Base-by-base conservation (phyloP, 2,888 invertebrate genomes). In the Pterostichus niger region DNA sequence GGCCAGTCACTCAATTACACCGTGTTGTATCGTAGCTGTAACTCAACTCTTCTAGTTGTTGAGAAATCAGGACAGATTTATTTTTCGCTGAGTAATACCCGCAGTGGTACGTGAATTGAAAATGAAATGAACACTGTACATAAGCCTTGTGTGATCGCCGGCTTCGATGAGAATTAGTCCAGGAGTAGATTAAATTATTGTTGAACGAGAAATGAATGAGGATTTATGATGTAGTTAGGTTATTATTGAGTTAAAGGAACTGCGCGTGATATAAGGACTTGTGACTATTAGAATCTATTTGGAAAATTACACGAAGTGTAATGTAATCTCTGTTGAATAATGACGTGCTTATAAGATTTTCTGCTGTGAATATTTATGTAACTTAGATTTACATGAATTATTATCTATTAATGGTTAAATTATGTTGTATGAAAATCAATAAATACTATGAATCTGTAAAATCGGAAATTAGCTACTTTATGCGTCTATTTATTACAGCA, bases 1-100 rank as follows among this genome's bases (percentile, higher is more conserved):
- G 40, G 35, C 24, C 24, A 24, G n/a, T 68, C 40, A 68, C 6
- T 40, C 64, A 68, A 40, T 68, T 68, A 40, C 64, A 40, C 13
- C 40, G 15, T 68, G 6, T n/a, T n/a, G n/a, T n/a, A n/a, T n/a
- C n/a, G n/a, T n/a, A n/a, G n/a, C 40, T 24, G 24, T 24, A 24
- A 24, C 24, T 24, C 24, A 24, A 24, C 24, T 24, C 24, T 24
- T 35, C 15, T 33, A 40, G 31, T 15, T 44, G 44, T 71, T 71
- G 17, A 15, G 68, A 40, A 64, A 71, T 71, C 68, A 44, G 17
- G 44, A 4, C 40, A 64, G 64, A 71, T 71, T 68, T 44, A 68
- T 68, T 73, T 35, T 77, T 77, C 35, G 76, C 76, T 76, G 76
- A 35, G 59, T 77, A 44, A 77, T 77, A 44, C 77, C 59, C 77